phyloP scores from a whole-genome alignment of 1,140 invertebrate genomes.

The Drosophila azteca region DNA sequence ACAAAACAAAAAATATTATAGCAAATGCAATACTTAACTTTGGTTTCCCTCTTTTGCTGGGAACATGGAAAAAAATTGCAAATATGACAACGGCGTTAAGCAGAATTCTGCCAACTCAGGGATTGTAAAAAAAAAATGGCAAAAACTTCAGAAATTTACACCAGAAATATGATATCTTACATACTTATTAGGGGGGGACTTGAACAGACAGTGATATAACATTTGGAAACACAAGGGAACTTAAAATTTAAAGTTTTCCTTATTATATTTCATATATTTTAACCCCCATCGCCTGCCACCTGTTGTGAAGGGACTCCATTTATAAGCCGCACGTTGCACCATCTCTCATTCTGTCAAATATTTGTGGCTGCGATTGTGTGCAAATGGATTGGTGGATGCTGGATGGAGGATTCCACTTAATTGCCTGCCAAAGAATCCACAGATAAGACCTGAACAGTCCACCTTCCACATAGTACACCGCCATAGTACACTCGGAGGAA shows the following conservation, averaged over 20 bases:
- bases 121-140: conserved; percentile 31
- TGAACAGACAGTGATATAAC: no score
- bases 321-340: not conserved
- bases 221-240: no score
- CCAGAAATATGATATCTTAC: no score
- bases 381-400: conserved; percentile 5
- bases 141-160: conserved; percentile 25
- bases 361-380: conserved; percentile 30
- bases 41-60: conserved; percentile 36
- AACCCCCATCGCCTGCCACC: not conserved
- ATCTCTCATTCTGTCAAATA: conserved; percentile 21
- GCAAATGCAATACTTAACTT: conserved; percentile 14
- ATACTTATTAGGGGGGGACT: not conserved
- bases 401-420: conserved; percentile 20
- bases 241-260: no score
- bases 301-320: conserved; percentile 6
- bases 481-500: not conserved
- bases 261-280: no score
- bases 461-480: conserved; percentile 1
- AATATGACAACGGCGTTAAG: conserved; percentile 71
- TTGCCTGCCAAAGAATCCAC: conserved; percentile 33
- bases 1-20: not conserved
- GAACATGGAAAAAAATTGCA: conserved; percentile 32
- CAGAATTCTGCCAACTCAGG: conserved; percentile 56
- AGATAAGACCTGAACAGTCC: conserved; percentile 24